Percentiles rank a stretch among this genome's conserved stretches.
phyloP scores from a whole-genome alignment of 2,113 vertebrate species.

The Odontophorus gujanensis region DNA sequence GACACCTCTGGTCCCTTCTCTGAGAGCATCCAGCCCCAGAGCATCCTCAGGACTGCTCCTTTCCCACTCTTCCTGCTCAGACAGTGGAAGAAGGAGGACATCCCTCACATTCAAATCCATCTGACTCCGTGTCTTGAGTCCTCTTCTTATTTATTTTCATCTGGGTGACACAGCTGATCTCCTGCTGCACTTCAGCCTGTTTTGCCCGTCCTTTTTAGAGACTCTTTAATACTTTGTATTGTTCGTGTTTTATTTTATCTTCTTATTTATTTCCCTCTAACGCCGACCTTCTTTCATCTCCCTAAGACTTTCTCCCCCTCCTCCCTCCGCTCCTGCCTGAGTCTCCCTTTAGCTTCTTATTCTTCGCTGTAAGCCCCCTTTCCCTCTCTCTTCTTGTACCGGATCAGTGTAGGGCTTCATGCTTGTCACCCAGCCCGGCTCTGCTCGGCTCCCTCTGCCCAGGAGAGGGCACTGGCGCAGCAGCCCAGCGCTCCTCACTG shows the following conservation, averaged over 20 bases:
- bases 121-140: rapidly evolving
- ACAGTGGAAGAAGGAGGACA: neutral
- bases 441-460: neutral
- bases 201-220: neutral
- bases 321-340: neutral
- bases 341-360: neutral
- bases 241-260: conserved; percentile 23
- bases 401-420: neutral
- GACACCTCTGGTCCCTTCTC: neutral
- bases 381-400: neutral
- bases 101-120: neutral
- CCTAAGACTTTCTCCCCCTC: neutral
- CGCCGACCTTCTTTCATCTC: neutral
- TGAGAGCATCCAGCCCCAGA: neutral
- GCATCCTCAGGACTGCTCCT: neutral
- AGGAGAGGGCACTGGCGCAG: conserved; percentile 69
- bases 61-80: neutral
- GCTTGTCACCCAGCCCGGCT: rapidly evolving
- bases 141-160: neutral
- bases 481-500: conserved; percentile 23
- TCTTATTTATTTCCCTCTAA: conserved; percentile 34
- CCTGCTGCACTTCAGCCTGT: neutral
- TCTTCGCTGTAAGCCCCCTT: neutral
- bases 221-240: neutral
- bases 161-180: neutral